Percentiles rank a stretch among this genome's conserved stretches.
phyloP scores from a whole-genome alignment of 2,888 invertebrate species.

The Pristionchus fissidentatus region DNA sequence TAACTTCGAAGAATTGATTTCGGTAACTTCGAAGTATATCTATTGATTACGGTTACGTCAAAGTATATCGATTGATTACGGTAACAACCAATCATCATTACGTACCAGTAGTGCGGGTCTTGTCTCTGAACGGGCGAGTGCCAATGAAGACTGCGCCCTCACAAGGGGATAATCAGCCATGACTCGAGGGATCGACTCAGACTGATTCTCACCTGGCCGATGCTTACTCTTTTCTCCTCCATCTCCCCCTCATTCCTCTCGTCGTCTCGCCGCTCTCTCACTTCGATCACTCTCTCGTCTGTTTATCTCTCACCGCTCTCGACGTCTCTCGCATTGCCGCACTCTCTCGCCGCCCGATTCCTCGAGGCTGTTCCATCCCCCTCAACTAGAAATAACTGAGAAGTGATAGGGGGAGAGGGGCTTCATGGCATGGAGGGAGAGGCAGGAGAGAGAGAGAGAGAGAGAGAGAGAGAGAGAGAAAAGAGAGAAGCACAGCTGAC shows the following conservation, averaged over 20 bases:
- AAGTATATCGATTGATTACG: too few species aligned
- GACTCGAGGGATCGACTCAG: conserved; percentile 31
- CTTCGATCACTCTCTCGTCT: conserved; percentile 26
- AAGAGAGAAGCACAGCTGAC: conserved; percentile 39
- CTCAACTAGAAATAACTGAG: conserved; percentile 40
- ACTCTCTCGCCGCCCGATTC: conserved; percentile 12
- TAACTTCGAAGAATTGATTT: too few species aligned
- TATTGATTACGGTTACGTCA: too few species aligned
- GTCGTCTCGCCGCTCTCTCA: not conserved
- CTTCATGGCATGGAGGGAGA: not conserved
- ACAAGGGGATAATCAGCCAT: conserved; percentile 48
- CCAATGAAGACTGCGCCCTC: conserved; percentile 39
- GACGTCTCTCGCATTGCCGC: not conserved
- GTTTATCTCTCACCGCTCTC: conserved; percentile 12
- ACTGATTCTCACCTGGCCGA: not conserved
- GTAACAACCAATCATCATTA: too few species aligned
- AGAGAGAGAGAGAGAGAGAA: not conserved
- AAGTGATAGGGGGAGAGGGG: conserved; percentile 8
- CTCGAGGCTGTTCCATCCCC: conserved; percentile 43
- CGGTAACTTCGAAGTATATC: too few species aligned
- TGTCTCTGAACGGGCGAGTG: conserved; percentile 1
- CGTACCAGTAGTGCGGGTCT: conserved; percentile 37
- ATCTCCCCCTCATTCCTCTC: not conserved
- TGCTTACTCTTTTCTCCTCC: conserved; percentile 35
- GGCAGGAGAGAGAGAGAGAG: not conserved